Evolutionary conservation across 2,113 vertebrate species (phyloP).

Genomic region (Rhegmatorhina hoffmannsi): DNA sequence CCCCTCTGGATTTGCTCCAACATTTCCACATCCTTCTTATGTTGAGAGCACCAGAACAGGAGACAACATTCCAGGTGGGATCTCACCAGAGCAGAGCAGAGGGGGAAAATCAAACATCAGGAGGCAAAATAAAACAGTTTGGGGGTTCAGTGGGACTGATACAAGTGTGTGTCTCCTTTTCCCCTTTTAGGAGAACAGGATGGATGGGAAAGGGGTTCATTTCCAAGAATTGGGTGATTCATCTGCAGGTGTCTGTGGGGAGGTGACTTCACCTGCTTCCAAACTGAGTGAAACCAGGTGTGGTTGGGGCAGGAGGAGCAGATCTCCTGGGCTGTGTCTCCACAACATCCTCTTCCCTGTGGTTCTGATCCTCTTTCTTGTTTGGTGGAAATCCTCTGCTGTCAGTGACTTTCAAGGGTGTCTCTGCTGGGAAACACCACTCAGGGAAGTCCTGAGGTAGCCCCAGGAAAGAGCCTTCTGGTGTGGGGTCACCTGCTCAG

Average conservation of each 20-base stretch:
- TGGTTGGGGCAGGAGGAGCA: neutral
- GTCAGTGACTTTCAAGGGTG: neutral
- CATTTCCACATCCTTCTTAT: neutral
- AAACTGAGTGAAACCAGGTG: neutral
- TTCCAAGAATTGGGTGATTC: neutral
- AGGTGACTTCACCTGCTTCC: neutral
- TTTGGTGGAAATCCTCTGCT: neutral
- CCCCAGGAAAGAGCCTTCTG: neutral
- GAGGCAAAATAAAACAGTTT: neutral
- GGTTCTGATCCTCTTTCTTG: neutral
- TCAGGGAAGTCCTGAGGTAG: neutral
- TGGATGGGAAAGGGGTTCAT: neutral
- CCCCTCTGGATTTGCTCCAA: neutral
- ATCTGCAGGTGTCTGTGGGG: neutral
- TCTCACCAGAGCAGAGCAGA: neutral
- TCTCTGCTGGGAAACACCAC: neutral
- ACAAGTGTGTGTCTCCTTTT: neutral
- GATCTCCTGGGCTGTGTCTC: neutral
- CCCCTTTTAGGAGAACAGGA: neutral
- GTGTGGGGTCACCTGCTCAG: no score
- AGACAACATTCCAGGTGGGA: neutral
- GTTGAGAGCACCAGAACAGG: fast-evolving
- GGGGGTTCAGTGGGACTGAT: neutral
- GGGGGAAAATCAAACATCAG: neutral
- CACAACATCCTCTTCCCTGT: neutral